Evolutionary conservation across 2,113 vertebrate genomes (phyloP).

Genomic region (Halcyon malimbica): DNA sequence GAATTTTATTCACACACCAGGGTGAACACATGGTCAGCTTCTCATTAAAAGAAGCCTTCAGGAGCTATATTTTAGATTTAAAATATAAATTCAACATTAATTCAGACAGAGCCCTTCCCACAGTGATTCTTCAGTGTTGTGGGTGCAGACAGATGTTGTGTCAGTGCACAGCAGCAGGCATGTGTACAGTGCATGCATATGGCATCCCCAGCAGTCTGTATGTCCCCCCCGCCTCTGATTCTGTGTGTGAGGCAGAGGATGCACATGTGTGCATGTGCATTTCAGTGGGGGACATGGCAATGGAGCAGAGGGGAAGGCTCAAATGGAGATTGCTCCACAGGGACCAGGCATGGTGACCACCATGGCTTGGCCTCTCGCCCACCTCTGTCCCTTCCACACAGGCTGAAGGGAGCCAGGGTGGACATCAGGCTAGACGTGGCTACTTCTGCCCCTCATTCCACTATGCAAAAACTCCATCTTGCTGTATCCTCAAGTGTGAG

Average conservation of each 20-base stretch:
- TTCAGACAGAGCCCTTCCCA: background rate
- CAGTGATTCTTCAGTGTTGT: background rate
- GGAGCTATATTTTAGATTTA: background rate
- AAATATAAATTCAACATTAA: background rate
- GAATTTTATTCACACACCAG: background rate
- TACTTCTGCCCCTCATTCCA: background rate
- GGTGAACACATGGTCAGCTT: background rate
- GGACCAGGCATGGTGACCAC: background rate
- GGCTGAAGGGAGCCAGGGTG: background rate
- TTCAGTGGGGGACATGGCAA: fast-evolving
- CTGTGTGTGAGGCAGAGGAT: background rate
- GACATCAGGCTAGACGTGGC: background rate
- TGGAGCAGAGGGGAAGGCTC: background rate
- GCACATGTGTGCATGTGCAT: fast-evolving
- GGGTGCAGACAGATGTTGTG: background rate
- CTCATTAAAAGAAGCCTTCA: background rate
- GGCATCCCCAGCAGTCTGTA: background rate
- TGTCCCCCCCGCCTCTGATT: too few species aligned
- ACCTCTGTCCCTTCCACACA: background rate
- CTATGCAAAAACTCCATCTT: fast-evolving
- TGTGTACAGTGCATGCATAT: fast-evolving
- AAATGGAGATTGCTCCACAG: background rate
- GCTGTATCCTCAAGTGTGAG: background rate
- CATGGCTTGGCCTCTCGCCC: background rate
- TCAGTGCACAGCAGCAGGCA: background rate